These are phyloP conservation scores for Oscheius myriophilus DNA, from an alignment of 2,888 invertebrate species.

Conservation along the genomic window DNA sequence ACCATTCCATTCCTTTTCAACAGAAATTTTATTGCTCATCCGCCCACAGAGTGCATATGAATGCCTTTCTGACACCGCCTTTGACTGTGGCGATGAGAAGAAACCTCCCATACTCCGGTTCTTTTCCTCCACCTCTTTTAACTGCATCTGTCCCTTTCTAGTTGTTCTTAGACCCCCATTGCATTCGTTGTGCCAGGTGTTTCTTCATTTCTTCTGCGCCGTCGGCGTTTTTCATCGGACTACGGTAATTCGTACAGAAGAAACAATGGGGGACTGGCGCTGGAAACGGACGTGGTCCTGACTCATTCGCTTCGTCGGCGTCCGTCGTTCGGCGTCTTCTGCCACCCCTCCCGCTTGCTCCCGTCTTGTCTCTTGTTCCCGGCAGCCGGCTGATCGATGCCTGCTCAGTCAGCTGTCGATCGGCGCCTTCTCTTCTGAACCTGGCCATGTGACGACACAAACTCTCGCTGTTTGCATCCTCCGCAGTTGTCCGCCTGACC, in stretches of 20 bases:
- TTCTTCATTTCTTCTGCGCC: neutral
- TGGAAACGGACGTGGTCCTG: constrained; percentile 6
- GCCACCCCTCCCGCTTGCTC: constrained; percentile 6
- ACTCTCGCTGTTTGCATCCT: neutral
- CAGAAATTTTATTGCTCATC: too few species aligned
- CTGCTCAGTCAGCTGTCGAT: constrained; percentile 25
- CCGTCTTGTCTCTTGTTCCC: constrained; percentile 1
- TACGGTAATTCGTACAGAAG: constrained; percentile 23
- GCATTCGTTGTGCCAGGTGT: too few species aligned
- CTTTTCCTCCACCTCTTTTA: too few species aligned
- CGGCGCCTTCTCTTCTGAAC: constrained; percentile 21
- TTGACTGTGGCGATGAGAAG: too few species aligned
- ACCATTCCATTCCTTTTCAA: too few species aligned
- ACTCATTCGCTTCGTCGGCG: constrained; percentile 14
- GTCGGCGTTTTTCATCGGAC: neutral
- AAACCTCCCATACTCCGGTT: too few species aligned
- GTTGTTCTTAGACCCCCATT: too few species aligned
- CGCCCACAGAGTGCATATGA: too few species aligned
- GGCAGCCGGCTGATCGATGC: constrained; percentile 12
- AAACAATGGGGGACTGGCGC: neutral
- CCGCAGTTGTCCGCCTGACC: constrained; percentile 25
- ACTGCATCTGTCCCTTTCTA: too few species aligned
- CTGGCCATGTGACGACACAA: constrained; percentile 10
- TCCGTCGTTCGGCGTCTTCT: constrained; percentile 9
- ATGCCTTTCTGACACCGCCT: too few species aligned